phyloP scores from a whole-genome alignment of 2,113 vertebrate genomes.

The Nibea albiflora region DNA sequence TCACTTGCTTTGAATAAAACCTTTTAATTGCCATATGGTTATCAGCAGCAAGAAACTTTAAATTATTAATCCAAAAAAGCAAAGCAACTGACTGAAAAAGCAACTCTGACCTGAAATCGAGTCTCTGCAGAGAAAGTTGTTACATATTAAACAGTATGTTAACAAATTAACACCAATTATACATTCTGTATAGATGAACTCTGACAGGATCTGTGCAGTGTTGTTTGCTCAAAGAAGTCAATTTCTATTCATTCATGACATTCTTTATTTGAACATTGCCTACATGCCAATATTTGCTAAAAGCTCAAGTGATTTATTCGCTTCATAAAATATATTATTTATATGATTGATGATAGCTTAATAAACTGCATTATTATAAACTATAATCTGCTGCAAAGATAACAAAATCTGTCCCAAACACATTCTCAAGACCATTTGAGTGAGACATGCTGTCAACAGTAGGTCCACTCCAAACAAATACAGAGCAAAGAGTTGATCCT shows the following conservation, averaged over 20 bases:
- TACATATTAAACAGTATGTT: background rate
- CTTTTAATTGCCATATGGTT: background rate
- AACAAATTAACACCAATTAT: background rate
- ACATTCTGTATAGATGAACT: background rate
- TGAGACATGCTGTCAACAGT: background rate
- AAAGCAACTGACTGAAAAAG: constrained; percentile 29
- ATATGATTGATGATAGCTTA: too few species aligned
- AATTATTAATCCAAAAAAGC: background rate
- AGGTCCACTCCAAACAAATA: background rate
- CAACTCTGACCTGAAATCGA: background rate
- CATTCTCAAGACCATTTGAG: background rate
- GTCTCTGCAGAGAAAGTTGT: background rate
- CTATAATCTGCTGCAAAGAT: background rate
- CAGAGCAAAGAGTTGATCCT: background rate
- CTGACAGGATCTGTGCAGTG: background rate
- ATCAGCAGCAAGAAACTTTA: background rate
- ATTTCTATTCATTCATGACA: background rate
- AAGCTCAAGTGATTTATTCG: background rate
- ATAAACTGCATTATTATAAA: too few species aligned
- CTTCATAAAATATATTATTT: too few species aligned
- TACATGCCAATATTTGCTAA: background rate
- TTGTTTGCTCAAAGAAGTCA: background rate
- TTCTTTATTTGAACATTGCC: background rate
- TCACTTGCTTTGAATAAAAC: constrained; percentile 74
- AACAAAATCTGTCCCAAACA: background rate